phyloP scores from a whole-genome alignment of 2,797 vertebrate genomes.

The Erithacus rubecula region DNA sequence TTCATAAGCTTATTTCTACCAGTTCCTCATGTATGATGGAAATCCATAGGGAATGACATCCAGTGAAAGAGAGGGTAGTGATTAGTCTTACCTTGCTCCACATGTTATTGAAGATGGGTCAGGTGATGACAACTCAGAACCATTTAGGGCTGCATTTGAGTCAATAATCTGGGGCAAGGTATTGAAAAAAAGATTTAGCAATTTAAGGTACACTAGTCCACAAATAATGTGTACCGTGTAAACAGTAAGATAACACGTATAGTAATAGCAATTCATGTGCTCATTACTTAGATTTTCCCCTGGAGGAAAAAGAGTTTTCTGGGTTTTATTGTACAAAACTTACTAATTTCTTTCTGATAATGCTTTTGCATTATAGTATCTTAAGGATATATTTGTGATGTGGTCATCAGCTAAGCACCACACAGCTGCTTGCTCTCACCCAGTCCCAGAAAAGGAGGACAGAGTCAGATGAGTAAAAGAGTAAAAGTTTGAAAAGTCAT shows the following conservation, averaged over 20 bases:
- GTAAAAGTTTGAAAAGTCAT: not conserved
- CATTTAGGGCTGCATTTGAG: not conserved
- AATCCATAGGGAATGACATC: not conserved
- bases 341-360: not conserved
- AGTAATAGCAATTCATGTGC: not conserved
- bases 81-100: not conserved
- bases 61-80: not conserved
- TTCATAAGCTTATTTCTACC: not conserved
- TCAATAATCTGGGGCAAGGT: not conserved
- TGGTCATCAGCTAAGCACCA: not conserved
- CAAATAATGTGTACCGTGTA: not conserved
- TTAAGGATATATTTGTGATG: not conserved
- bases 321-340: not conserved
- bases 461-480: not conserved
- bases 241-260: not conserved
- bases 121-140: not conserved
- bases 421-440: not conserved
- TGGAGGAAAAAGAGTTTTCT: not conserved
- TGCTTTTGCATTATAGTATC: not conserved
- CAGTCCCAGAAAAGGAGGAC: not conserved
- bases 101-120: not conserved
- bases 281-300: not conserved
- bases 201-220: not conserved
- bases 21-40: not conserved
- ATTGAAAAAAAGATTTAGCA: not conserved